phyloP scores from a whole-genome alignment of 2,888 invertebrate species.

The Encarsia formosa region DNA sequence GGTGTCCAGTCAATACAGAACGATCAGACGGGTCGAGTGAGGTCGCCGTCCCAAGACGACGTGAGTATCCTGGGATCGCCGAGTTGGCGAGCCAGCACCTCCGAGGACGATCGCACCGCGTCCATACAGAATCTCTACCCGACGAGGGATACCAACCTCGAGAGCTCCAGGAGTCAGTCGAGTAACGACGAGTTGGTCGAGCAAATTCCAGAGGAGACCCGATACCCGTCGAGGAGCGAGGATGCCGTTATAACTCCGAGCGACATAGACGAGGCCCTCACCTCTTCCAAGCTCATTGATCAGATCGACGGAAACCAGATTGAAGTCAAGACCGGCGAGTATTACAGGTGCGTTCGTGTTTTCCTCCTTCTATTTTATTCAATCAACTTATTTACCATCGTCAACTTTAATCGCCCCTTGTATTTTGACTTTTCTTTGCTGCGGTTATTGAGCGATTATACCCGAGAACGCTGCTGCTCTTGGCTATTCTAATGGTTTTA shows the following conservation, averaged over 20 bases:
- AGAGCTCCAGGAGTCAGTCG: slow-evolving; percentile 15
- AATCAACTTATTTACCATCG: background rate
- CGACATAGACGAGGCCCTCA: slow-evolving; percentile 32
- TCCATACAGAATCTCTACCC: slow-evolving; percentile 9
- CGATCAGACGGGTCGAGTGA: slow-evolving; percentile 35
- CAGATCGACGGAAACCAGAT: slow-evolving; percentile 48
- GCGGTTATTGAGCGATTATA: too few species aligned
- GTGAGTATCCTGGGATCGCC: slow-evolving; percentile 37
- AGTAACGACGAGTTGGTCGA: slow-evolving; percentile 1
- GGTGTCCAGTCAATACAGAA: slow-evolving; percentile 39
- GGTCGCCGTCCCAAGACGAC: slow-evolving; percentile 19
- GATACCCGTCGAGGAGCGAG: slow-evolving; percentile 25
- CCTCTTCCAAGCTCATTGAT: slow-evolving; percentile 43
- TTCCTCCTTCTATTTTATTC: background rate
- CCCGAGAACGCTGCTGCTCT: too few species aligned
- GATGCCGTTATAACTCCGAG: too few species aligned
- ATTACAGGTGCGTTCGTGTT: slow-evolving; percentile 37
- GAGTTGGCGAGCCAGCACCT: background rate
- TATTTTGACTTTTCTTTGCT: too few species aligned
- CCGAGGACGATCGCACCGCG: background rate
- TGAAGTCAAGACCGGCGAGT: slow-evolving; percentile 45
- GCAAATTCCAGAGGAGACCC: slow-evolving; percentile 5
- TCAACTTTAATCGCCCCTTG: too few species aligned
- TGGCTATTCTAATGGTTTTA: too few species aligned
- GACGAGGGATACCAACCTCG: slow-evolving; percentile 16